Conservation (phyloP, 1,140 invertebrate genomes). For the Yoshiicerus persimilis region DNA sequence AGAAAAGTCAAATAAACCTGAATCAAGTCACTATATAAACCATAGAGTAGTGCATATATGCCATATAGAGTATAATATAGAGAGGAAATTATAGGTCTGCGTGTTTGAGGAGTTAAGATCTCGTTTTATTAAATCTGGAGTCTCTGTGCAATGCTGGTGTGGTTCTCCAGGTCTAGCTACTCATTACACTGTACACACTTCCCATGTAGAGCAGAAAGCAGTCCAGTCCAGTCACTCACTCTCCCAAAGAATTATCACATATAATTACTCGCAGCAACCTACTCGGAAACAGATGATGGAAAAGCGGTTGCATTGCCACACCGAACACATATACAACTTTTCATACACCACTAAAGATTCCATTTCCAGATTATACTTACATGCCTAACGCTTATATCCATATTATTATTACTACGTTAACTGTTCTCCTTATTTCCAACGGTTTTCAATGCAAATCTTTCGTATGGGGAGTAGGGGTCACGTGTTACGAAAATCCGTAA, state of each 20-base stretch:
- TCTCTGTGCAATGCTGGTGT: no score
- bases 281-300: constrained; percentile 30
- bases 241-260: constrained; percentile 10
- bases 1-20: neutral
- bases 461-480: no score
- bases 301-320: constrained; percentile 11
- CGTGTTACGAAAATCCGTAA: no score
- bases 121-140: constrained; percentile 30
- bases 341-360: neutral
- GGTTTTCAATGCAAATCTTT: no score
- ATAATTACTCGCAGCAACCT: constrained; percentile 15
- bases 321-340: neutral
- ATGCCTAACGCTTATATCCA: neutral
- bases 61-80: neutral
- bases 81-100: neutral
- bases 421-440: no score
- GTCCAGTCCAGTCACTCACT: neutral
- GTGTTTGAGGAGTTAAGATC: constrained; percentile 23
- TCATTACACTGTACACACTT: neutral
- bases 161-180: no score
- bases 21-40: neutral
- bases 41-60: neutral
- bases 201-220: neutral
- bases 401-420: no score
- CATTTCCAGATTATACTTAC: neutral